phyloP scores from a whole-genome alignment of 1,140 invertebrate species.

The Drosophila punjabiensis region DNA sequence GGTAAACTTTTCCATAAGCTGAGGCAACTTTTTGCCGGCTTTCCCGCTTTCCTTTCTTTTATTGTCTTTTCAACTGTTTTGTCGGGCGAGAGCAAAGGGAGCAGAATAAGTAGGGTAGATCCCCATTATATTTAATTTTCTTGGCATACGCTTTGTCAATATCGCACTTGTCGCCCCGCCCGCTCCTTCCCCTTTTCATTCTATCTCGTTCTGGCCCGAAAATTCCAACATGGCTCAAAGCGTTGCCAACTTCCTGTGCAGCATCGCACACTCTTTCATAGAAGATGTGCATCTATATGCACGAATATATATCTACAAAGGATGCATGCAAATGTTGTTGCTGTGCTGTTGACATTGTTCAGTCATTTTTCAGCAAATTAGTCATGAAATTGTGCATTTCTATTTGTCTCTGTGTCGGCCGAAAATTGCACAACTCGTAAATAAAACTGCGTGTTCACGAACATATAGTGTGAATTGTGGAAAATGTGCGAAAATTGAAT shows the following conservation, averaged over 20 bases:
- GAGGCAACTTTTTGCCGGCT: slow-evolving; percentile 52
- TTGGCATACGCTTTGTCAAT: slow-evolving; percentile 80
- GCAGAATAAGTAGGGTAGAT: slow-evolving; percentile 41
- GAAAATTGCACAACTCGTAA: slow-evolving; percentile 49
- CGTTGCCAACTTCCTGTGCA: slow-evolving; percentile 72
- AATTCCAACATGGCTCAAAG: slow-evolving; percentile 71
- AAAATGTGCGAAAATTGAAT: slow-evolving; percentile 26
- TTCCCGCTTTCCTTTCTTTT: slow-evolving; percentile 38
- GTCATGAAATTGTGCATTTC: slow-evolving; percentile 70
- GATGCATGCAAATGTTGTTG: slow-evolving; percentile 64
- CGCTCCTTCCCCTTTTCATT: background rate
- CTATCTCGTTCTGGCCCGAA: slow-evolving; percentile 36
- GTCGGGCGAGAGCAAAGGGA: slow-evolving; percentile 24
- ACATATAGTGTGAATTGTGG: slow-evolving; percentile 43
- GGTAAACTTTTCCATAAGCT: slow-evolving; percentile 66
- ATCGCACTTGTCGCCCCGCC: slow-evolving; percentile 39
- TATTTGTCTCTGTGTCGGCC: slow-evolving; percentile 55
- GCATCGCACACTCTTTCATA: slow-evolving; percentile 32
- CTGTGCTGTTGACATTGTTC: slow-evolving; percentile 64
- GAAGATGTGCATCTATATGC: background rate
- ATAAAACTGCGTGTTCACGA: slow-evolving; percentile 20
- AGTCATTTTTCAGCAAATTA: slow-evolving; percentile 76
- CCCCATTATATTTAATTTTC: slow-evolving; percentile 79
- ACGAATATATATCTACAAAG: slow-evolving; percentile 31
- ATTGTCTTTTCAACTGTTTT: slow-evolving; percentile 62